phyloP scores from a whole-genome alignment of 2,888 invertebrate genomes.

The Watsonalla binaria region DNA sequence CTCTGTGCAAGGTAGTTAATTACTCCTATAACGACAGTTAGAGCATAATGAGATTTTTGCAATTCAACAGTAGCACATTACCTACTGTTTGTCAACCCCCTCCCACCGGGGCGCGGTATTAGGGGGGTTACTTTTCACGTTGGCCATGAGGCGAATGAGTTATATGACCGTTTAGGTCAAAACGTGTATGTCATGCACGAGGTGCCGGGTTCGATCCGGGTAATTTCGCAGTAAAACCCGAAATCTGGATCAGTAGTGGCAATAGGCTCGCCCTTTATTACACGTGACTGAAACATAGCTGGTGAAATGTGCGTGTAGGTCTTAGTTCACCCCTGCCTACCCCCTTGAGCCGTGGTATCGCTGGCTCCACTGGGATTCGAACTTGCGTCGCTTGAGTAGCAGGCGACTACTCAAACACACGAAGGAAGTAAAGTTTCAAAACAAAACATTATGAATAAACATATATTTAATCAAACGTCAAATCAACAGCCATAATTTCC shows the following conservation, averaged over 20 bases:
- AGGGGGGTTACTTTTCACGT: constrained; percentile 61
- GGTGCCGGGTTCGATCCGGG: too few relatives aligned
- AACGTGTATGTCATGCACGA: too few relatives aligned
- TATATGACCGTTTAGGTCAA: neutral
- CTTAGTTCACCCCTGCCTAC: too few relatives aligned
- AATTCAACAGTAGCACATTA: constrained; percentile 76
- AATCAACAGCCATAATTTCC: constrained; percentile 37
- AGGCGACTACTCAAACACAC: too few relatives aligned
- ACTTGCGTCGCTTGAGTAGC: too few relatives aligned
- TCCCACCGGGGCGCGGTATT: constrained; percentile 45
- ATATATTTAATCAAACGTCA: constrained; percentile 44
- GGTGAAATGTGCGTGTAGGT: too few relatives aligned
- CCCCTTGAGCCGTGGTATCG: too few relatives aligned
- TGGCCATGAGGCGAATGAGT: constrained; percentile 13
- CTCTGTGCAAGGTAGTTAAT: constrained; percentile 57
- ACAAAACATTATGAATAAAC: neutral
- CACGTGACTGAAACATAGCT: too few relatives aligned
- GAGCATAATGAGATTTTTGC: constrained; percentile 78
- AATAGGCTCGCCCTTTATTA: too few relatives aligned
- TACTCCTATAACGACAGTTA: constrained; percentile 78
- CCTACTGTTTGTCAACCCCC: constrained; percentile 60
- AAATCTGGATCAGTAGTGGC: too few relatives aligned
- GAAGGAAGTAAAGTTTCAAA: neutral
- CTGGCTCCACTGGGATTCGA: too few relatives aligned
- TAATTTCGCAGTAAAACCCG: too few relatives aligned